Conservation (phyloP, 2,888 invertebrate species). For the Hirtodrosophila cameraria region DNA sequence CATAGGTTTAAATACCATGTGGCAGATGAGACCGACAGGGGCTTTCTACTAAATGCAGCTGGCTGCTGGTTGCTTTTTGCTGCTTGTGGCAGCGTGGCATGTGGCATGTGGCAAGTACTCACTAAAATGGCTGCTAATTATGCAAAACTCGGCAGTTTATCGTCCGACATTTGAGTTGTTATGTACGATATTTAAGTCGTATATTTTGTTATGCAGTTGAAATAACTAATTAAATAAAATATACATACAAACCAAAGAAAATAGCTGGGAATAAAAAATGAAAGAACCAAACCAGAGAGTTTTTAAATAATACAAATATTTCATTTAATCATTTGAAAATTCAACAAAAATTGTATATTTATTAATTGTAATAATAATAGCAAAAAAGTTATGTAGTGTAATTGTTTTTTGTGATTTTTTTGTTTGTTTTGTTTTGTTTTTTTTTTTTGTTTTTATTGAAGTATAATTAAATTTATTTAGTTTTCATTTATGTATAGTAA, state of each 20-base stretch:
- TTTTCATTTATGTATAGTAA: conserved; percentile 44
- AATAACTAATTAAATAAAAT: conserved; percentile 20
- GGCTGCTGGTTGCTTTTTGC: not conserved
- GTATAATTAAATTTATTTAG: conserved; percentile 73
- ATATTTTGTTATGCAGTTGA: conserved; percentile 37
- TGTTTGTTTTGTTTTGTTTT: conserved; percentile 18
- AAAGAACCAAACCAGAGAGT: conserved; percentile 43
- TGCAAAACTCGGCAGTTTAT: conserved; percentile 66
- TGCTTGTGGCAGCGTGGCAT: conserved; percentile 1
- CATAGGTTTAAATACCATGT: conserved; percentile 8
- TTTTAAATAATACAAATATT: conserved; percentile 79
- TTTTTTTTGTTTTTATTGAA: conserved; percentile 46
- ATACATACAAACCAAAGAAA: conserved; percentile 49
- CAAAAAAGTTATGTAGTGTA: conserved; percentile 67
- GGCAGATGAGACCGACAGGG: conserved; percentile 22
- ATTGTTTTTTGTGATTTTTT: conserved; percentile 48
- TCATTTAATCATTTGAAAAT: conserved; percentile 83
- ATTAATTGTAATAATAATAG: conserved; percentile 77
- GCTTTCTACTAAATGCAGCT: conserved; percentile 41
- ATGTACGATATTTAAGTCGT: conserved; percentile 7
- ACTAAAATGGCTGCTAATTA: conserved; percentile 16
- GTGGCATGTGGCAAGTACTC: conserved; percentile 13
- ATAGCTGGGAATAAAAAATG: conserved; percentile 25
- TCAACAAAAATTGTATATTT: conserved; percentile 82
- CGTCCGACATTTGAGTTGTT: conserved; percentile 49